A percentile compares a stretch with the other conserved stretches of the same genome.
These are phyloP conservation scores for Tricholauxania praeusta DNA, from an alignment of 2,888 invertebrate genomes.

Conservation along the genomic window DNA sequence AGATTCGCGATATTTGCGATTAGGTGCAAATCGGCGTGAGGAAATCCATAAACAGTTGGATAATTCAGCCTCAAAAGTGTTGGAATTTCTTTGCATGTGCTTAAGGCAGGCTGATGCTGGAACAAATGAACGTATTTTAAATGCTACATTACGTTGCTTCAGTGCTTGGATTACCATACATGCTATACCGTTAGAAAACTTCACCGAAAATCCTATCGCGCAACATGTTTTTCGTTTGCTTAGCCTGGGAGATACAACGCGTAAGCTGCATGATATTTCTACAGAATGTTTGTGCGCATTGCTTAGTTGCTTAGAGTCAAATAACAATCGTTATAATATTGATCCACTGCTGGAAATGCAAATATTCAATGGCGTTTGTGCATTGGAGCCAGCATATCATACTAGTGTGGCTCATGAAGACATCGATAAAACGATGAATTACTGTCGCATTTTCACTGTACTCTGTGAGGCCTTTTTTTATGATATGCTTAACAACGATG, in stretches of 20 bases:
- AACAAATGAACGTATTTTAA: slow-evolving; percentile 73
- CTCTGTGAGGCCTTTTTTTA: slow-evolving; percentile 88
- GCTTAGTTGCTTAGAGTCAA: slow-evolving; percentile 84
- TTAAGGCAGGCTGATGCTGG: slow-evolving; percentile 73
- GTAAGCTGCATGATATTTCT: slow-evolving; percentile 86
- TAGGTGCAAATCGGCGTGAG: slow-evolving; percentile 92
- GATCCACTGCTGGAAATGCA: slow-evolving; percentile 81
- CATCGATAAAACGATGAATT: slow-evolving; percentile 93
- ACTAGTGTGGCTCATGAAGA: slow-evolving; percentile 93
- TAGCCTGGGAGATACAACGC: slow-evolving; percentile 72
- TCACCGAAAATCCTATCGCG: slow-evolving; percentile 78
- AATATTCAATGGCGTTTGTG: slow-evolving; percentile 84
- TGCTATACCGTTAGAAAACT: slow-evolving; percentile 80
- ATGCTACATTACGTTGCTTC: slow-evolving; percentile 85
- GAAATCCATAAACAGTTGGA: slow-evolving; percentile 86
- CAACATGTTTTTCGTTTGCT: slow-evolving; percentile 80
- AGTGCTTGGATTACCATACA: slow-evolving; percentile 92
- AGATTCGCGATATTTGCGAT: slow-evolving; percentile 80
- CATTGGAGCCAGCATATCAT: slow-evolving; percentile 88
- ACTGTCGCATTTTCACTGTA: slow-evolving; percentile 92
- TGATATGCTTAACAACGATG: slow-evolving; percentile 79
- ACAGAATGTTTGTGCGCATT: slow-evolving; percentile 91
- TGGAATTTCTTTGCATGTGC: slow-evolving; percentile 84
- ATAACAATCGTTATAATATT: slow-evolving; percentile 70
- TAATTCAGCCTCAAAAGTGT: slow-evolving; percentile 80